Conservation (phyloP, 1,140 invertebrate genomes). For the Adoxophyes honmai region DNA sequence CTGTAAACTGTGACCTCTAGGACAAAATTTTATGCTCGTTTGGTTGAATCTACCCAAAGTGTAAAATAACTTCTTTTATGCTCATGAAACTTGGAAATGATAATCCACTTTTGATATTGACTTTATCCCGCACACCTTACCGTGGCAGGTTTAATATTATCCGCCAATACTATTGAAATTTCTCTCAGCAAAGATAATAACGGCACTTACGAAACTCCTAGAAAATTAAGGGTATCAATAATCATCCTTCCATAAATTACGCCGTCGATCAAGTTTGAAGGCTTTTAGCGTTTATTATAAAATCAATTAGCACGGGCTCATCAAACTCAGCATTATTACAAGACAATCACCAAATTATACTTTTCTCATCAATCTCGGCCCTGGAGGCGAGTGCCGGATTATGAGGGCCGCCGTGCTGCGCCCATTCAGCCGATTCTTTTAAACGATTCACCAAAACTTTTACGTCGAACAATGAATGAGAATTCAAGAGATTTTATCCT, state of each 20-base stretch:
- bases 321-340: slow-evolving; percentile 12
- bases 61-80: no score
- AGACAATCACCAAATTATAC: slow-evolving; percentile 12
- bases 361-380: slow-evolving; percentile 14
- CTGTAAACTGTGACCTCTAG: no score
- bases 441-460: not conserved
- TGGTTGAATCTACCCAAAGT: no score
- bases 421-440: not conserved
- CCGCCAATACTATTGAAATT: no score
- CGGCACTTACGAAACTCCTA: not conserved
- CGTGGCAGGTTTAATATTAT: no score
- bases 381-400: not conserved
- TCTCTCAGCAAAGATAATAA: no score
- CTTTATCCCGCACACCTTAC: no score
- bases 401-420: not conserved
- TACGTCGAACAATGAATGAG: not conserved
- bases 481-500: not conserved
- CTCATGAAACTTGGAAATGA: no score
- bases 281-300: slow-evolving; percentile 5
- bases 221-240: not conserved
- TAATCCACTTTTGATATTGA: no score
- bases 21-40: no score
- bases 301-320: slow-evolving; percentile 12
- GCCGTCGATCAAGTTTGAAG: slow-evolving; percentile 1
- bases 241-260: not conserved